A percentile compares a stretch with the other conserved stretches of the same genome.
Conservation (phyloP, 2,797 vertebrate species). For the Pampus argenteus region DNA sequence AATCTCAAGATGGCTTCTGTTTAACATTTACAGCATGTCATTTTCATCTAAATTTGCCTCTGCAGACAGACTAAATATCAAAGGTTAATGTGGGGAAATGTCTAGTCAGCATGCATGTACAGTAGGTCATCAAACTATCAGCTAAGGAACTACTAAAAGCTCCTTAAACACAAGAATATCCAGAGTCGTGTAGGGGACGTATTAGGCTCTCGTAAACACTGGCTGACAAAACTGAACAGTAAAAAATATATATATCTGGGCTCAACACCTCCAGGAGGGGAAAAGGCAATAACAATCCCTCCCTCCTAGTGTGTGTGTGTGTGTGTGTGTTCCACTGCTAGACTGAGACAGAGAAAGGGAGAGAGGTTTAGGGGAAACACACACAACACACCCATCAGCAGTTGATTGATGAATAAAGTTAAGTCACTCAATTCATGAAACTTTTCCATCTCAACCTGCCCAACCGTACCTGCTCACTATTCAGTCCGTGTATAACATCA, state of each 20-base stretch:
- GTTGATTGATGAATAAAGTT: slow-evolving; percentile 39
- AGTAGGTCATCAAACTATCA: not conserved
- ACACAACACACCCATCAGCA: slow-evolving; percentile 7
- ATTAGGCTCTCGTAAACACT: not conserved
- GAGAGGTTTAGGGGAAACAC: slow-evolving; percentile 1
- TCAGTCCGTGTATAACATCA: slow-evolving; percentile 35
- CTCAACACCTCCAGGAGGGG: not conserved
- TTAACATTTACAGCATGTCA: not conserved
- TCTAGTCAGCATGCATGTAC: not conserved
- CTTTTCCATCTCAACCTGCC: slow-evolving; percentile 15
- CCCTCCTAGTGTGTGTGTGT: slow-evolving; percentile 11
- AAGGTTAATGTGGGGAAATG: not conserved
- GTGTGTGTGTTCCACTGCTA: slow-evolving; percentile 4
- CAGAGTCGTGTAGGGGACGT: slow-evolving; percentile 2
- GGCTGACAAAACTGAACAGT: slow-evolving; percentile 4
- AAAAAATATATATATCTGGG: not conserved
- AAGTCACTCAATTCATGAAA: slow-evolving; percentile 32
- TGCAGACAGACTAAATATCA: not conserved
- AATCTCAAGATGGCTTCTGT: not conserved
- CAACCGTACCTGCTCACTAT: slow-evolving; percentile 23
- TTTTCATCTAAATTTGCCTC: not conserved
- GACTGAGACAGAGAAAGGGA: slow-evolving; percentile 6
- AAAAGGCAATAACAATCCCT: not conserved
- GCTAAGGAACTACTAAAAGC: not conserved
- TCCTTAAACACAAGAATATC: not conserved